phyloP scores from a whole-genome alignment of 2,888 invertebrate genomes.

The Hirtodrosophila duncani region DNA sequence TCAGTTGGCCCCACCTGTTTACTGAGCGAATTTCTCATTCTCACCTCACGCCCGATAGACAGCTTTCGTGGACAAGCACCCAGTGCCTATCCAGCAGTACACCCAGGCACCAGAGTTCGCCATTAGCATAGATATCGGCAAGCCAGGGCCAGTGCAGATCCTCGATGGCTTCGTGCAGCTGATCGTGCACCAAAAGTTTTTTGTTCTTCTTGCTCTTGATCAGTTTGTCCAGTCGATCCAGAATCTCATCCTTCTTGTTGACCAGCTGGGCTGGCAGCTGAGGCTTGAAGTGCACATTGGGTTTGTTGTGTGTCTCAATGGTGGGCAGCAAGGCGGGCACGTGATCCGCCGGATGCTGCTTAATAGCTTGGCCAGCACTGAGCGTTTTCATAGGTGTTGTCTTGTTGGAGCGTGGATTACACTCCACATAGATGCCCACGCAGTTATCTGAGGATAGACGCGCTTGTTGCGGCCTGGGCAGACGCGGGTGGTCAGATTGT shows the following conservation, averaged over 20 bases:
- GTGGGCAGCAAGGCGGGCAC: constrained; percentile 51
- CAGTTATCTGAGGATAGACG: constrained; percentile 57
- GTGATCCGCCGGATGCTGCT: constrained; percentile 17
- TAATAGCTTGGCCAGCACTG: constrained; percentile 61
- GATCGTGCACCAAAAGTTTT: constrained; percentile 67
- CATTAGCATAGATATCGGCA: constrained; percentile 85
- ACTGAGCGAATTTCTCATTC: too few species aligned
- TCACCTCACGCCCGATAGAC: constrained; percentile 76
- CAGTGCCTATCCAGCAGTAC: constrained; percentile 83
- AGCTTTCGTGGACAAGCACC: constrained; percentile 82
- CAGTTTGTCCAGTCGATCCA: constrained; percentile 61
- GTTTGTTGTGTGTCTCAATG: constrained; percentile 49
- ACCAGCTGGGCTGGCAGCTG: constrained; percentile 39
- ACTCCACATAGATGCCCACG: constrained; percentile 74
- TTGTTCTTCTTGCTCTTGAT: constrained; percentile 70
- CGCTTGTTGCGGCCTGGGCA: constrained; percentile 35
- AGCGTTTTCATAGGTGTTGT: constrained; percentile 66
- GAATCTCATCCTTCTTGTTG: constrained; percentile 63
- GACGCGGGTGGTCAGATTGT: constrained; percentile 2
- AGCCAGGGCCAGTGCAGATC: constrained; percentile 84
- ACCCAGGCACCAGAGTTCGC: constrained; percentile 84
- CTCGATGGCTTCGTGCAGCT: constrained; percentile 72
- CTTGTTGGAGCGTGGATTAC: constrained; percentile 63
- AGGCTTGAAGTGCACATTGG: constrained; percentile 69
- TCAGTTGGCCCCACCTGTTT: too few species aligned